Percentiles rank a stretch among this genome's conserved stretches.
These are phyloP conservation scores for Mimumesa dahlbomi DNA, from an alignment of 2,888 invertebrate species.

Conservation along the genomic window DNA sequence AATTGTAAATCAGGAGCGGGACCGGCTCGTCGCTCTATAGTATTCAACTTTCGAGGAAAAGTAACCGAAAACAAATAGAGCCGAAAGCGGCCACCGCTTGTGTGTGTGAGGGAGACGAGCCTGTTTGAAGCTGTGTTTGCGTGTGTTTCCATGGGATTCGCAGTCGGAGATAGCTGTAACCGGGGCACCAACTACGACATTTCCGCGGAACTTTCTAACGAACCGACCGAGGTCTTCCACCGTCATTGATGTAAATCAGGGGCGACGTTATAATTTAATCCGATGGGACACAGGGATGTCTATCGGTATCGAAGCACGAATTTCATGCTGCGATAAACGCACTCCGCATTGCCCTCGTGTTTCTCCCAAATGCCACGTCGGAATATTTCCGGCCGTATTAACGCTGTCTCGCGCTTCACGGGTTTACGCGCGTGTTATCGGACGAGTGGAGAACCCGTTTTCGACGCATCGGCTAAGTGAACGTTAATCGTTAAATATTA, in stretches of 20 bases:
- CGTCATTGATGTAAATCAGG: conserved; percentile 55
- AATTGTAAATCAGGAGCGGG: conserved; percentile 57
- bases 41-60: conserved; percentile 43
- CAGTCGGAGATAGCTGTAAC: conserved; percentile 13
- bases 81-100: neutral
- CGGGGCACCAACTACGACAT: conserved; percentile 39
- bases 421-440: no score
- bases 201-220: conserved; percentile 54
- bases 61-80: conserved; percentile 45
- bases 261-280: conserved; percentile 58
- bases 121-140: neutral
- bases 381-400: neutral
- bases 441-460: no score
- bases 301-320: conserved; percentile 14
- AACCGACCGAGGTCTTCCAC: conserved; percentile 32
- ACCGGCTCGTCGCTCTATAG: conserved; percentile 15
- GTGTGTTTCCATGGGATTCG: conserved; percentile 42
- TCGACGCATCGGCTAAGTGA: no score
- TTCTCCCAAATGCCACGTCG: neutral
- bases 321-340: conserved; percentile 7
- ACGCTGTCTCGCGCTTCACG: neutral
- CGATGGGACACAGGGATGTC: conserved; percentile 1
- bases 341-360: conserved; percentile 2
- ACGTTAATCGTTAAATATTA: no score
- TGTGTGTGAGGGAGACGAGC: neutral